These are phyloP conservation scores for Bergia sp. DNA, from an alignment of 92 coral and sea anemone genomes.

Conservation along the genomic window DNA sequence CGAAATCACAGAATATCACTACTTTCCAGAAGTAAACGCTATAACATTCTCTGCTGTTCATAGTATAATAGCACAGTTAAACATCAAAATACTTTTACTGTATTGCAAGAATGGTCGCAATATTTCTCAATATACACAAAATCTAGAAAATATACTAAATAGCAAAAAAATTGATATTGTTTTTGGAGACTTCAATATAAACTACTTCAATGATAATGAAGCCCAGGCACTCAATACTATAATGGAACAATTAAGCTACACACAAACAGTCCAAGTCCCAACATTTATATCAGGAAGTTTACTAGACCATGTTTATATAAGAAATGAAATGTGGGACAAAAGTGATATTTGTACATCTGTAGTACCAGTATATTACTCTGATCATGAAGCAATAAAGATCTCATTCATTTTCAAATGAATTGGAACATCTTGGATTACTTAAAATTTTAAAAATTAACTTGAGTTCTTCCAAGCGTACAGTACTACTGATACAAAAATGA, in stretches of 20 bases:
- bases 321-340: not conserved
- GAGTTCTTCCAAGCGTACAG: too few species aligned
- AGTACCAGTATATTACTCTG: constrained; percentile 18
- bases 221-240: not conserved
- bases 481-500: too few species aligned
- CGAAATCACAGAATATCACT: constrained; percentile 12
- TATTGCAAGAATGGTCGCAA: constrained; percentile 32
- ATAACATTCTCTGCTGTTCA: constrained; percentile 32
- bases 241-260: constrained; percentile 8
- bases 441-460: too few species aligned
- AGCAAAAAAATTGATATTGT: constrained; percentile 1
- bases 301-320: constrained; percentile 29
- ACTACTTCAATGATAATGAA: constrained; percentile 20
- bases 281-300: constrained; percentile 35
- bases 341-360: constrained; percentile 19
- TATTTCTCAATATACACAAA: constrained; percentile 17
- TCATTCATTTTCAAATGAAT: not conserved
- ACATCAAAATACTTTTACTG: constrained; percentile 34
- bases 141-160: not conserved
- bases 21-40: constrained; percentile 47
- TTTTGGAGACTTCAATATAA: not conserved
- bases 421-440: too few species aligned
- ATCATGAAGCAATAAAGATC: constrained; percentile 28
- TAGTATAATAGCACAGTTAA: constrained; percentile 9
- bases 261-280: not conserved